Evolutionary conservation across 2,888 invertebrate genomes (phyloP), one percentile per base, ranked within the genome.

Genomic region (Unio delphinus): DNA sequence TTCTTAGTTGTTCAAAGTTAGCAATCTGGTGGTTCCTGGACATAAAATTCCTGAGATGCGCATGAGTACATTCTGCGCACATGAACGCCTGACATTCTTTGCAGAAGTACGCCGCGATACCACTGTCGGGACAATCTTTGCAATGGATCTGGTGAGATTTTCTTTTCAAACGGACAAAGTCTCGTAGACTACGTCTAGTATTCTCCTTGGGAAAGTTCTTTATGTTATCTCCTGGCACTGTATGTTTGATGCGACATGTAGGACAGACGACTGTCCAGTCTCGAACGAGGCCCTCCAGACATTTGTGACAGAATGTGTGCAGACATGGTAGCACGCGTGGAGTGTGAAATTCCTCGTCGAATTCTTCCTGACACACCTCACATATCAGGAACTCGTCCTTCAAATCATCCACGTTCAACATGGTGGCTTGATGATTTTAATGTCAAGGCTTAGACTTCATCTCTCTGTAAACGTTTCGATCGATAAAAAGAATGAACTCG

Each of bases 31-130:
- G 80, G 64, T 76, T 76, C 54, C 80, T 62, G 3, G 80, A 78
- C 72, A 80, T 75, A 67, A 80, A 80, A 65, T 80, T 80, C 55
- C 80, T 70, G n/a, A 80, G 68, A 67, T 80, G 80, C 34, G 80
- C 80, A 72, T 80, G 76, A 55, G 78, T 76, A 62, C 80, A 80
- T 66, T 80, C 80, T 15, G 76, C 76, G 61, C 80, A 80, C 78
- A 80, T 80, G 57, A 78, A 80, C 20, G 80, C 74, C 64, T 80
- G 78, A 57, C 80, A 80, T 59, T 80, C 78, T 61, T 80, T 80
- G 64, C 80, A 80, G 67, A 78, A 78, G 70, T 76, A 80, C 18
- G 72, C 78, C 28, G 80, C 75, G 7, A 61, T 60, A 0, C 76
- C 75, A 15, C 61, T 61, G 62, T 80, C 80, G 1, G 80, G 80